Conservation (phyloP, 2,888 invertebrate species). For the Cosmia pyralina region DNA sequence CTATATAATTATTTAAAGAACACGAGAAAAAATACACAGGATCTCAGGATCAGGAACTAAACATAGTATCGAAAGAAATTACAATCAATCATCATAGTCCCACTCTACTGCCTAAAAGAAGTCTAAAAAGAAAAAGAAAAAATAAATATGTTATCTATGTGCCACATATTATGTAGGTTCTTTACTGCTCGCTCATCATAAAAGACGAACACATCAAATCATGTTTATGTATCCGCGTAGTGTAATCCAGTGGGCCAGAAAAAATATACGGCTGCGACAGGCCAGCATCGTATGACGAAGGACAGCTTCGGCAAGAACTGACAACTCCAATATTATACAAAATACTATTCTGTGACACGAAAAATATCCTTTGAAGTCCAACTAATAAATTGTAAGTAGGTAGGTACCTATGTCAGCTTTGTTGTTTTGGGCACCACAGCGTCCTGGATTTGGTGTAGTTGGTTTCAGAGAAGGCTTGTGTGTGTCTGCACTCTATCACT, state of each 20-base stretch:
- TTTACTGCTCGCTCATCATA: slow-evolving; percentile 45
- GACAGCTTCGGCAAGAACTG: slow-evolving; percentile 74
- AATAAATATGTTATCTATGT: slow-evolving; percentile 4
- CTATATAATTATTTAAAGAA: background rate
- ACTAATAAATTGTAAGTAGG: slow-evolving; percentile 20
- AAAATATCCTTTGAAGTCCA: slow-evolving; percentile 47
- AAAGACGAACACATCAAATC: slow-evolving; percentile 55
- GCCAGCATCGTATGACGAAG: slow-evolving; percentile 75
- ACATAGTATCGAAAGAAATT: background rate
- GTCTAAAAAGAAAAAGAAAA: background rate
- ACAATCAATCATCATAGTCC: too few species aligned
- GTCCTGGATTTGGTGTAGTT: background rate
- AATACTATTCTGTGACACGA: slow-evolving; percentile 60
- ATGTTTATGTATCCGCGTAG: slow-evolving; percentile 59
- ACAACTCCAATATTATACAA: slow-evolving; percentile 77
- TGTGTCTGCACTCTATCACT: too few species aligned
- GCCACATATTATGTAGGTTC: slow-evolving; percentile 8
- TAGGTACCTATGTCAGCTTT: slow-evolving; percentile 25
- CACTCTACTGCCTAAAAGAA: background rate
- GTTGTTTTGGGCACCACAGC: slow-evolving; percentile 29
- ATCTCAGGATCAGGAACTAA: background rate
- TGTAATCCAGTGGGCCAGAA: slow-evolving; percentile 74
- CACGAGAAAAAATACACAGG: background rate
- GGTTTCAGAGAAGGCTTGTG: background rate
- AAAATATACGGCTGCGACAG: slow-evolving; percentile 72